Conservation (phyloP, 2,113 vertebrate genomes). For the Glareola pratincola region DNA sequence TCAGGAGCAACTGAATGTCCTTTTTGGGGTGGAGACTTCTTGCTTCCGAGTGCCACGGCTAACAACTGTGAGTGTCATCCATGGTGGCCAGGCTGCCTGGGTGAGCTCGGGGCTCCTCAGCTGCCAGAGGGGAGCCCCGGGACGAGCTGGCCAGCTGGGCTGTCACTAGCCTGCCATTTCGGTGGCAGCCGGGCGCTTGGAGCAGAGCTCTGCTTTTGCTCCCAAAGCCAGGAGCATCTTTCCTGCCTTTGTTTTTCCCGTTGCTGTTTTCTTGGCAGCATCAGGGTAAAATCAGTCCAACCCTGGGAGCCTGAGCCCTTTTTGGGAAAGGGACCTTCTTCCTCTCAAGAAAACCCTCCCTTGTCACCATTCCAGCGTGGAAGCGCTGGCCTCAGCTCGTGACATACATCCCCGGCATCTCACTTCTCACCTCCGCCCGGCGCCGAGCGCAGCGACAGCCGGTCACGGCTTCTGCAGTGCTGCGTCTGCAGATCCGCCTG, state of each 20-base stretch:
- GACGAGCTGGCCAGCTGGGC: accelerated
- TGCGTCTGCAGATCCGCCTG: background rate
- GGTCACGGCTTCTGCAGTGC: background rate
- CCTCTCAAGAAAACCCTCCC: background rate
- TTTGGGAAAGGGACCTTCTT: background rate
- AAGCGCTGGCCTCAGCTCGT: background rate
- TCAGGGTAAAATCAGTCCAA: background rate
- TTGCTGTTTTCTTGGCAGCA: background rate
- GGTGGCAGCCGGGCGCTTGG: background rate
- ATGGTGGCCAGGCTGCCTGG: background rate
- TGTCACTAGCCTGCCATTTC: background rate
- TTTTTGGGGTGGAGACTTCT: background rate
- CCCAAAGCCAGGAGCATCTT: background rate
- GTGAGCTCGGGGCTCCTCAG: background rate
- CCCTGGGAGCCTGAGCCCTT: background rate
- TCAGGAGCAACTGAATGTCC: background rate
- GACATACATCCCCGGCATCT: background rate
- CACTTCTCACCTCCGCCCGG: background rate
- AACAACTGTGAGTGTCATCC: background rate
- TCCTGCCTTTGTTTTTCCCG: background rate
- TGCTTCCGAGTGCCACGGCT: background rate
- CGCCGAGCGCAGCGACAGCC: background rate
- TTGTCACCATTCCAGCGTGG: background rate
- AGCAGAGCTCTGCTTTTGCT: background rate
- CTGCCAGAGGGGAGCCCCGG: background rate